Evolutionary conservation across 1,140 invertebrate species (phyloP).

Genomic region (Potamilus streckersoni): DNA sequence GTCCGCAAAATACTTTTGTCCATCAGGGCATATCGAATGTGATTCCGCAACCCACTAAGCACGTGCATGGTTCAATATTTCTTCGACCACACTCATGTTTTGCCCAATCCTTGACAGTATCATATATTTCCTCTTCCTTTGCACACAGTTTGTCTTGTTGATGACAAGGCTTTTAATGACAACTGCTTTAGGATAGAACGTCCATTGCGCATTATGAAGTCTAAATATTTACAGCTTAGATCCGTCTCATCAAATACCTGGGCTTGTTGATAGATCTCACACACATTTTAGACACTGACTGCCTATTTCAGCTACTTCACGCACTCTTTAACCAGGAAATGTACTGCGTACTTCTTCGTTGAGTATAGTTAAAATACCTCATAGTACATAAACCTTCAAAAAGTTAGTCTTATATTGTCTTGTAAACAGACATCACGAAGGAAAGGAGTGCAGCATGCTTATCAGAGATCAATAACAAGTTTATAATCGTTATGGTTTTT

Average conservation of each 20-base stretch:
- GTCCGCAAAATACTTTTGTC: too few relatives aligned
- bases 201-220: constrained; percentile 24
- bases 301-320: constrained; percentile 17
- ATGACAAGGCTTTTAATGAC: constrained; percentile 19
- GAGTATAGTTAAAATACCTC: constrained; percentile 16
- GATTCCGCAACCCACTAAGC: too few relatives aligned
- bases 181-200: constrained; percentile 13
- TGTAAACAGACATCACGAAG: constrained; percentile 10
- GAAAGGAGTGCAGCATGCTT: too few relatives aligned
- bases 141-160: constrained; percentile 21
- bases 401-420: constrained; percentile 15
- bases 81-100: constrained; percentile 15
- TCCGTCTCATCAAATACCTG: constrained; percentile 23
- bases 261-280: constrained; percentile 27
- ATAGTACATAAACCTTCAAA: constrained; percentile 22
- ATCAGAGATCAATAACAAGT: too few relatives aligned
- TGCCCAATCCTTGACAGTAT: constrained; percentile 8
- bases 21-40: too few relatives aligned
- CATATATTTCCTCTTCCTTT: constrained; percentile 14
- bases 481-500: too few relatives aligned
- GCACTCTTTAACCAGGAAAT: constrained; percentile 24
- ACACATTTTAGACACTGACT: constrained; percentile 28
- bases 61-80: constrained; percentile 15
- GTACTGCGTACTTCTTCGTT: constrained; percentile 26
- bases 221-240: constrained; percentile 23